Percentiles rank a stretch among this genome's conserved stretches.
Evolutionary conservation across 2,113 vertebrate genomes (phyloP).

Genomic region (Pandion haliaetus): DNA sequence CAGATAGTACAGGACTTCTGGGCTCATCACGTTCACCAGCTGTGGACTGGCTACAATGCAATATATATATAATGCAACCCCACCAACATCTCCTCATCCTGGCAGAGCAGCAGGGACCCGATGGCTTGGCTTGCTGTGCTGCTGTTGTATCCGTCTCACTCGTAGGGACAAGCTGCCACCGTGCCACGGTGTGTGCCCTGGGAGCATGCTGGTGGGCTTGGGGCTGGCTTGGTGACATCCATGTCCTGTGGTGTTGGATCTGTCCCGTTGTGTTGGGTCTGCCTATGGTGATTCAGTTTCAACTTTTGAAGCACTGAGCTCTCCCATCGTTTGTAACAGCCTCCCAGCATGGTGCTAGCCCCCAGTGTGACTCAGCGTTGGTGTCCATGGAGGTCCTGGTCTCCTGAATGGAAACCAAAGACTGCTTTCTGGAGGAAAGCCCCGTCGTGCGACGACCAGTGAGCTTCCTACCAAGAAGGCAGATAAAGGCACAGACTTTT

Average conservation of each 20-base stretch:
- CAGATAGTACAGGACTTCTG: neutral
- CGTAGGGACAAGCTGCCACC: neutral
- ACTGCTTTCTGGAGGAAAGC: neutral
- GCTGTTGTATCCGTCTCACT: neutral
- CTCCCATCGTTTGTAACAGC: rapidly evolving
- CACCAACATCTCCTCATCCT: neutral
- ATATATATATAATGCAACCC: rapidly evolving
- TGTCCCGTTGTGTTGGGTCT: neutral
- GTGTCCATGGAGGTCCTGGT: neutral
- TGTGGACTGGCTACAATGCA: neutral
- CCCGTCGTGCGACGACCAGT: rapidly evolving
- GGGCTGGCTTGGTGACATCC: neutral
- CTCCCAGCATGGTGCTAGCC: neutral
- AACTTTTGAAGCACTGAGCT: rapidly evolving
- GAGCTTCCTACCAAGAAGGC: neutral
- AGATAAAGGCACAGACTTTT: neutral
- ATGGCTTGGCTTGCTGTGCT: neutral
- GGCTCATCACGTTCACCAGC: rapidly evolving
- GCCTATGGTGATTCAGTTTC: neutral
- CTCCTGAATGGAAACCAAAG: neutral
- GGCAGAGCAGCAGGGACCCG: neutral
- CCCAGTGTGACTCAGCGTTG: neutral
- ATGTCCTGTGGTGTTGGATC: neutral
- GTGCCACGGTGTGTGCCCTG: rapidly evolving
- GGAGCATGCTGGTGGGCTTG: neutral